Conservation (phyloP, 2,113 vertebrate genomes). For the Tetrao urogallus region DNA sequence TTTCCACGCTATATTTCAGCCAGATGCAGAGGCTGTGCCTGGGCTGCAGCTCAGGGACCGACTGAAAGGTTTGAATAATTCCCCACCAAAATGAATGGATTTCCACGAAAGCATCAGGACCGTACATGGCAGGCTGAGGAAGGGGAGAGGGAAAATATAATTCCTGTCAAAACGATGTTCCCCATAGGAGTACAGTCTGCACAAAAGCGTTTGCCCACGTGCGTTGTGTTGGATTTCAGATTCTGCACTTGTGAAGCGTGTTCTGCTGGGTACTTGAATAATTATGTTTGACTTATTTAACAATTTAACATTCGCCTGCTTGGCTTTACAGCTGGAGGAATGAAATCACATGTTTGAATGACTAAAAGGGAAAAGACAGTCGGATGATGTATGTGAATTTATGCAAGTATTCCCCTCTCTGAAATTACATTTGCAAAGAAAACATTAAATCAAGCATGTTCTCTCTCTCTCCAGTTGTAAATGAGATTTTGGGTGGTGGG, state of each 20-base stretch:
- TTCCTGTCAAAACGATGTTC: conserved; percentile 45
- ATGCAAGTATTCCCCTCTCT: not conserved
- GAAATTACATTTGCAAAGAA: not conserved
- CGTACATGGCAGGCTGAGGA: not conserved
- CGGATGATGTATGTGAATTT: not conserved
- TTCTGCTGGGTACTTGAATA: not conserved
- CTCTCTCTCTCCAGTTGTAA: not conserved
- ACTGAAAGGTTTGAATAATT: conserved; percentile 52
- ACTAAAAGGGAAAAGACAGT: not conserved
- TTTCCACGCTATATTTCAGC: not conserved
- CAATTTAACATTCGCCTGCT: not conserved
- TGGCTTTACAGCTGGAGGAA: conserved; percentile 34
- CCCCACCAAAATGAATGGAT: conserved; percentile 31
- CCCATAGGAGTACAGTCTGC: conserved; percentile 11
- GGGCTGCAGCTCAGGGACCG: conserved; percentile 21
- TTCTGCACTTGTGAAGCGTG: not conserved
- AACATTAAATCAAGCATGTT: not conserved
- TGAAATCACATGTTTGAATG: not conserved
- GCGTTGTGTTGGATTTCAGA: not conserved
- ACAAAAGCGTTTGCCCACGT: not conserved
- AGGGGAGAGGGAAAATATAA: not conserved
- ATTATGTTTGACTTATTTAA: conserved; percentile 47
- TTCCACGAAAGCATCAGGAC: conserved; percentile 5
- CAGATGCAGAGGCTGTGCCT: conserved; percentile 7
- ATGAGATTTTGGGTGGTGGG: not conserved